phyloP scores from a whole-genome alignment of 2,888 invertebrate species.

The Acronicta alni region DNA sequence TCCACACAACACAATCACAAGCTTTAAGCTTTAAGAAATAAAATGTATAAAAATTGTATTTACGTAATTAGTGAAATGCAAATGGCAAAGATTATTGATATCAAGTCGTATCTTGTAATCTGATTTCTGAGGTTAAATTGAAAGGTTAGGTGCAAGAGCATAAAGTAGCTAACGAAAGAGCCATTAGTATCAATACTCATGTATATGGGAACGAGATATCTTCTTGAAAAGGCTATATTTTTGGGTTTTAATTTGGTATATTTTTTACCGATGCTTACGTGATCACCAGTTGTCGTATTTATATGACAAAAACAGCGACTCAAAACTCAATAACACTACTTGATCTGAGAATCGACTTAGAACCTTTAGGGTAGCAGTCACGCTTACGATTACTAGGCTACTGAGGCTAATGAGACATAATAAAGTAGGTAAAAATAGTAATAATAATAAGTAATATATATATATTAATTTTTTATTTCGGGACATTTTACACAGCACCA shows the following conservation, averaged over 20 bases:
- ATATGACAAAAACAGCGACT: neutral
- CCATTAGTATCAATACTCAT: slow-evolving; percentile 12
- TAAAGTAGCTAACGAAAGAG: slow-evolving; percentile 40
- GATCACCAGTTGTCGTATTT: neutral
- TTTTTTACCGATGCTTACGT: neutral
- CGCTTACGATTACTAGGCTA: too few species aligned
- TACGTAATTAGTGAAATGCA: slow-evolving; percentile 36
- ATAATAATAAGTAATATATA: too few species aligned
- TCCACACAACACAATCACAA: too few species aligned
- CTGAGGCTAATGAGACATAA: too few species aligned
- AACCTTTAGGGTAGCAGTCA: too few species aligned
- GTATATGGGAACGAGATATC: neutral
- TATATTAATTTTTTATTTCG: too few species aligned
- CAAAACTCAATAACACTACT: too few species aligned
- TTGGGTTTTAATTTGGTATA: slow-evolving; percentile 9
- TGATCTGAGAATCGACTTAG: too few species aligned
- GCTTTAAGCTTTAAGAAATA: slow-evolving; percentile 5
- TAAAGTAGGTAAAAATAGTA: too few species aligned
- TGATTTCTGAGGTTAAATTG: slow-evolving; percentile 48
- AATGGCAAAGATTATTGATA: slow-evolving; percentile 34
- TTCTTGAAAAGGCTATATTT: neutral
- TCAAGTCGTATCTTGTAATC: slow-evolving; percentile 42
- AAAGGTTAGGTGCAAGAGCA: slow-evolving; percentile 47
- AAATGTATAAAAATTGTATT: slow-evolving; percentile 26
- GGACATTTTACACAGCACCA: too few species aligned